phyloP scores from a whole-genome alignment of 2,888 invertebrate genomes.

The Chirona hameri region DNA sequence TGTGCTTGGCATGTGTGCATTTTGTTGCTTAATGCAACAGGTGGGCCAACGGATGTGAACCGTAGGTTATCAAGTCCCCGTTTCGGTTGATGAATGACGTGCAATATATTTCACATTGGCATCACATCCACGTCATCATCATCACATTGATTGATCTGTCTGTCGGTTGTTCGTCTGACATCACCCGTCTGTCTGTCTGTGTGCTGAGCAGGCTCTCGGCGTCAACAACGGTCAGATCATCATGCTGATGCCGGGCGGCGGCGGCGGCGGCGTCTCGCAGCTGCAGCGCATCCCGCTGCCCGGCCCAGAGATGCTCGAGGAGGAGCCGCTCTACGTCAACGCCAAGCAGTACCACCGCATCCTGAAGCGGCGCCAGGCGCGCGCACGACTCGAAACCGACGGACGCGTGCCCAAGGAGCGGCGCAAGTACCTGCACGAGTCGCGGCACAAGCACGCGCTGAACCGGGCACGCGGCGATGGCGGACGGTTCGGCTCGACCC shows the following conservation, averaged over 20 bases:
- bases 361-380: slow-evolving; percentile 84
- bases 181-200: neutral
- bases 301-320: slow-evolving; percentile 67
- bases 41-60: no score
- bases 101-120: no score
- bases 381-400: slow-evolving; percentile 90
- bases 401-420: slow-evolving; percentile 86
- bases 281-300: slow-evolving; percentile 56
- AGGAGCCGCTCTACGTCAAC: slow-evolving; percentile 96
- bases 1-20: no score
- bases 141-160: no score
- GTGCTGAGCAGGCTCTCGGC: neutral
- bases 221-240: slow-evolving; percentile 40
- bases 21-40: no score
- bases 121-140: no score
- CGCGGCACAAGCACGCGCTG: slow-evolving; percentile 94
- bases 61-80: no score
- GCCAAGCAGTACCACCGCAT: slow-evolving; percentile 95
- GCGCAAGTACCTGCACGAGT: slow-evolving; percentile 97
- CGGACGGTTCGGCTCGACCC: slow-evolving; percentile 81
- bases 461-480: slow-evolving; percentile 95
- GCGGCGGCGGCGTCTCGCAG: slow-evolving; percentile 43
- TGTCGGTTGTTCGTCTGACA: no score
- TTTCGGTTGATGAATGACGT: no score
- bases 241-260: slow-evolving; percentile 49